A percentile compares a stretch with the other conserved stretches of the same genome.
phyloP scores from a whole-genome alignment of 1,140 invertebrate genomes.

The Drosophila bocqueti region DNA sequence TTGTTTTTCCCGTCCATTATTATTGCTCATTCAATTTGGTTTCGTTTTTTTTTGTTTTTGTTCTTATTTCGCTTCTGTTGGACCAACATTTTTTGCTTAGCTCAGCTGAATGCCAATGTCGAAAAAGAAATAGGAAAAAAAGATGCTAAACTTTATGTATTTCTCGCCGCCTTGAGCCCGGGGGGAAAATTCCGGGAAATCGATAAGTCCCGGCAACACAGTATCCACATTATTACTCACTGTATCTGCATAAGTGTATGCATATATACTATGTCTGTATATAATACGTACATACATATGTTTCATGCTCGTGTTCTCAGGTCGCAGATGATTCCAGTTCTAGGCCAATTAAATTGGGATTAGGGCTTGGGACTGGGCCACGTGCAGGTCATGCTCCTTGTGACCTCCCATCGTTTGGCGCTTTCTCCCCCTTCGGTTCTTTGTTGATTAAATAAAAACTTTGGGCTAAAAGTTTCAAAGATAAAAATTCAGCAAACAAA shows the following conservation, averaged over 20 bases:
- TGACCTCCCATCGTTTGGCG: neutral
- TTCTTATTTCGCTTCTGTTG: conserved; percentile 20
- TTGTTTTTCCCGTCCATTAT: conserved; percentile 8
- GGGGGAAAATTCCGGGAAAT: conserved; percentile 28
- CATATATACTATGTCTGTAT: neutral
- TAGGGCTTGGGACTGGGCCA: conserved; percentile 9
- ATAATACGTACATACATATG: neutral
- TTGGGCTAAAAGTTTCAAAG: neutral
- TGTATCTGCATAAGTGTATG: conserved; percentile 12
- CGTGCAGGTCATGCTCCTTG: conserved; percentile 18
- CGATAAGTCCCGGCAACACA: conserved; percentile 34
- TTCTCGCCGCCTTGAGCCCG: conserved; percentile 15
- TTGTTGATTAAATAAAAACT: conserved; percentile 8
- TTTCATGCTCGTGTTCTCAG: conserved; percentile 5
- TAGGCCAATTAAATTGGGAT: conserved; percentile 55
- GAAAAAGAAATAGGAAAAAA: conserved; percentile 1
- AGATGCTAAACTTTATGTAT: conserved; percentile 35
- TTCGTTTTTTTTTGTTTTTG: conserved; percentile 13
- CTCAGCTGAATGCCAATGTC: conserved; percentile 49
- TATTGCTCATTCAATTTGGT: conserved; percentile 24
- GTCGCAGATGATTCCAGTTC: conserved; percentile 47
- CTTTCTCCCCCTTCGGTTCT: neutral
- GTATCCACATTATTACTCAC: conserved; percentile 19
- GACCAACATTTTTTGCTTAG: conserved; percentile 31
- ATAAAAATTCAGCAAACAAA: conserved; percentile 14